Base-by-base conservation (phyloP, 2,888 invertebrate species). In the Aporophyla nigra region DNA sequence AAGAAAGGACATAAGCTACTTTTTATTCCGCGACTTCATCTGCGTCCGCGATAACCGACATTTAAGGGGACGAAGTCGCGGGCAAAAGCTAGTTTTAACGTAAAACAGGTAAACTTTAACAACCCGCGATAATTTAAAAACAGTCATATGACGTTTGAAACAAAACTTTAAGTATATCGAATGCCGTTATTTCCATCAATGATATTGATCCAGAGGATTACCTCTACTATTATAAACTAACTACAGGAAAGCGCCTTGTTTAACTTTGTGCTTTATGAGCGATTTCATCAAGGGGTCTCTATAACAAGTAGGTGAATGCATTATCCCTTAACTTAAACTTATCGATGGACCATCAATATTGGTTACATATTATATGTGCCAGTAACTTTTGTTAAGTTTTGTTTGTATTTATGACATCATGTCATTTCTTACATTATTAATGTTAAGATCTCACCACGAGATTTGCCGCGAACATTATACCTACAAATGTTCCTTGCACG, bases 401-500 rank as follows among this genome's bases (percentile, higher is more conserved):
- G 61, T 66, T 51, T 58, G 61, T 84, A 62, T 73, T 65, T 79
- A 56, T 80, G 69, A 80, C 71, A 69, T 58, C 81, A 63, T 46
- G 43, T 74, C 70, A 76, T 56, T 76, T 76, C 46, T 53, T 62
- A 66, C 61, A 62, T 71, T 68, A 77, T 63, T 74, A 72, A 82
- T 85, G 69, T 86, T 69, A 68, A 86, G 83, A 84, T 84, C 83
- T 71, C 66, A 63, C 53, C 49, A 67, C 40, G 43, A 76, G 79
- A 80, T 86, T 80, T 71, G 58, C 62, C 67, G 66, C 51, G 12
- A 73, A 71, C 78, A 70, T 76, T 73, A 70, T 72, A 76, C 54
- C 24, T 74, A 77, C 77, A 80, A 83, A 71, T 86, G 84, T 87
- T 81, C 71, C 76, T 81, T 85, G 63, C 72, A 78, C 74, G 84